These are phyloP conservation scores for Ligdia adustata DNA, from an alignment of 2,888 invertebrate species.

Conservation along the genomic window DNA sequence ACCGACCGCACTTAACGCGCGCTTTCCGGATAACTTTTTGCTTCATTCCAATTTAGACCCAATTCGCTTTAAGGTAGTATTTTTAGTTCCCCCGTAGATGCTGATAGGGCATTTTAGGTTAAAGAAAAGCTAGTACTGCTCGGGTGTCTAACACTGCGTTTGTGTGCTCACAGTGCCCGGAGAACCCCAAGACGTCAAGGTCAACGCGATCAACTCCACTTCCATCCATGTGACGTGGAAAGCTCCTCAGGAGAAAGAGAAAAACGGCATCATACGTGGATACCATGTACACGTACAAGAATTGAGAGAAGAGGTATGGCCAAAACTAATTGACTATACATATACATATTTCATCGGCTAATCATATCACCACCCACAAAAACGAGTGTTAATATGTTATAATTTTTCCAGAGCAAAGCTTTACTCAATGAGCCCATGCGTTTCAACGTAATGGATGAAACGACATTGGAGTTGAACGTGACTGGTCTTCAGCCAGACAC, in stretches of 20 bases:
- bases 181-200: slow-evolving; percentile 96
- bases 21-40: slow-evolving; percentile 41
- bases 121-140: slow-evolving; percentile 46
- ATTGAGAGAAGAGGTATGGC: slow-evolving; percentile 91
- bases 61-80: slow-evolving; percentile 69
- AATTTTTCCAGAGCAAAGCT: slow-evolving; percentile 86
- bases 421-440: slow-evolving; percentile 94
- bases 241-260: slow-evolving; percentile 94
- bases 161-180: slow-evolving; percentile 94
- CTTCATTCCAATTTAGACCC: slow-evolving; percentile 64
- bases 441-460: slow-evolving; percentile 92
- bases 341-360: too few relatives aligned
- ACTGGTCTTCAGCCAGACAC: slow-evolving; percentile 97
- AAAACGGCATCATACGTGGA: slow-evolving; percentile 97
- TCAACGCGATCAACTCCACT: slow-evolving; percentile 96
- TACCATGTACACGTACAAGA: slow-evolving; percentile 98
- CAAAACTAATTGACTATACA: too few relatives aligned
- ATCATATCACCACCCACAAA: too few relatives aligned
- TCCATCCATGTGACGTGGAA: slow-evolving; percentile 97
- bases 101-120: slow-evolving; percentile 83
- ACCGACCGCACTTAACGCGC: slow-evolving; percentile 72
- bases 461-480: slow-evolving; percentile 91
- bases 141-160: slow-evolving; percentile 48
- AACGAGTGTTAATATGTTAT: too few relatives aligned
- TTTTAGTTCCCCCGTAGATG: slow-evolving; percentile 80